Evolutionary conservation across 2,113 vertebrate species (phyloP).

Genomic region (Fulmarus glacialis): DNA sequence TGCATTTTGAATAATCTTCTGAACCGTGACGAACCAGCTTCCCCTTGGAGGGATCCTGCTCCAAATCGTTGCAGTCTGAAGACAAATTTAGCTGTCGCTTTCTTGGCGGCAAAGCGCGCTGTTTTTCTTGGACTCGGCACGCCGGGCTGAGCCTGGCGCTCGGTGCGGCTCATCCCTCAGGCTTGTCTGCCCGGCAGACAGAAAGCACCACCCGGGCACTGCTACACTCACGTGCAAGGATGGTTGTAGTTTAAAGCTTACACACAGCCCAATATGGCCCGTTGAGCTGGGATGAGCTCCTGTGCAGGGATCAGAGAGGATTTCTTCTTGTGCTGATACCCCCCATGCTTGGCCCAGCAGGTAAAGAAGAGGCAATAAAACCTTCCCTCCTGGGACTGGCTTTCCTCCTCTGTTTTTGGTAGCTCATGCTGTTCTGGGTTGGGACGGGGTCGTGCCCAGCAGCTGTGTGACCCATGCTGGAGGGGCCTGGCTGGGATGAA

Average conservation of each 20-base stretch:
- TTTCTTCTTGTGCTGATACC: neutral
- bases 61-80: neutral
- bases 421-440: neutral
- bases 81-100: slow-evolving; percentile 17
- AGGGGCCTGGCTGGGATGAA: neutral
- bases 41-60: slow-evolving; percentile 21
- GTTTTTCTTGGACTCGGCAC: neutral
- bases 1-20: slow-evolving; percentile 54
- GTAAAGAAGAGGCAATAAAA: neutral
- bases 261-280: neutral
- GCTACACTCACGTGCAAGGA: neutral
- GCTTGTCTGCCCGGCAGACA: neutral
- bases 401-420: neutral
- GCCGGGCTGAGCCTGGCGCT: neutral
- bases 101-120: neutral
- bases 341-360: neutral
- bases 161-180: rapidly evolving
- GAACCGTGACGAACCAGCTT: slow-evolving; percentile 44
- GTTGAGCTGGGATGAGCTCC: neutral
- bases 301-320: neutral
- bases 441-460: neutral
- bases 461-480: neutral
- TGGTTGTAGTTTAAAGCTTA: neutral
- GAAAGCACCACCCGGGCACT: neutral
- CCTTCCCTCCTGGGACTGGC: neutral